Evolutionary conservation across 2,888 invertebrate genomes (phyloP), one percentile per base, ranked within the genome.

Genomic region (Camptogramma bilineatum): DNA sequence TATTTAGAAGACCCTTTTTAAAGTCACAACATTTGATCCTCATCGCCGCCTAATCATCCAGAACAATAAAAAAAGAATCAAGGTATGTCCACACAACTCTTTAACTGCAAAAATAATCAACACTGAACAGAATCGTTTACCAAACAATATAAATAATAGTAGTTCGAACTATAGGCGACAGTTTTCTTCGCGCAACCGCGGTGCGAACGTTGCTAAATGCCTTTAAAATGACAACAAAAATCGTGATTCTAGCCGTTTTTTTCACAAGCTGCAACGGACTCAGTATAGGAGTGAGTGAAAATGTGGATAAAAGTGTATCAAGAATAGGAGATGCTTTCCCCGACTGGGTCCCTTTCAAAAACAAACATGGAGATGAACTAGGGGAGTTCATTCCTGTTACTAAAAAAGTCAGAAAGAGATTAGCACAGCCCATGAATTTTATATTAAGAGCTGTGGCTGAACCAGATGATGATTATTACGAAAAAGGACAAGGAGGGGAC

Each of bases 101-200:
- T 71, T 72, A 81, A 52, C 58, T 64, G 50, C 68, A 17, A 64
- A 71, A 68, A 70, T 70, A 76, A 77, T 75, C 74, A 75, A 73
- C 75, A 80, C 80, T 85, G 81, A 74, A 81, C 79, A 83, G 83
- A 86, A 90, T 86, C 80, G 87, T 85, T 90, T 88, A 83, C 74
- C 79, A 89, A 91, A 91, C 90, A 91, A 90, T 93, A 93, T 93
- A 92, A 93, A 92, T 92, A 90, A 90, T 89, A 87, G 88, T 88
- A 79, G 80, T 80, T 77, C 78, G 73, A 81, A 77, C 74, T 75
- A 81, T 76, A 73, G 80, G 76, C 75, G 81, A 79, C 90, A 92
- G 92, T 92, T 79, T 73, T 75, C 75, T 73, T 75, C 85, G 85
- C 83, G 89, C 83, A 74, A 82, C 79, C 82, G 85, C 73, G 76